Conservation (phyloP, 2,113 vertebrate genomes). For the Ondatra zibethicus region DNA sequence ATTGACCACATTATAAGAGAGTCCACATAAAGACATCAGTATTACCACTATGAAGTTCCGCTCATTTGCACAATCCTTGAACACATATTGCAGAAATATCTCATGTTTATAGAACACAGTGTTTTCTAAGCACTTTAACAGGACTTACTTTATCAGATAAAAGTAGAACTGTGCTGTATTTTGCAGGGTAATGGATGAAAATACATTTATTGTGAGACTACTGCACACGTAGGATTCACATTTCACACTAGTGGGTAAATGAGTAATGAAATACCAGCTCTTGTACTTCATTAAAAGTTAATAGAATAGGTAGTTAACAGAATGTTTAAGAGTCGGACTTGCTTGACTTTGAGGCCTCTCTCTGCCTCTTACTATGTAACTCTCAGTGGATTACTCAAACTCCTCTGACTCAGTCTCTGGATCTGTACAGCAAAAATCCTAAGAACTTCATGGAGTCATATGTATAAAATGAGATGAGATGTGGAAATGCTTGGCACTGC, state of each 20-base stretch:
- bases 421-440: background rate
- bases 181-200: conserved; percentile 55
- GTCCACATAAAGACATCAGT: background rate
- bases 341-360: background rate
- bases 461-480: conserved; percentile 14
- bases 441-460: background rate
- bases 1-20: background rate
- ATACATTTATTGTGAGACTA: background rate
- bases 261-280: background rate
- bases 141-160: conserved; percentile 15
- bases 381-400: background rate
- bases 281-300: too few species aligned
- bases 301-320: background rate
- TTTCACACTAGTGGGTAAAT: background rate
- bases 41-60: background rate
- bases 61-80: conserved; percentile 16
- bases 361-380: background rate
- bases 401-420: background rate
- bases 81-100: conserved; percentile 20
- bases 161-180: background rate
- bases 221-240: background rate
- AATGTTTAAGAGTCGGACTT: background rate
- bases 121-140: background rate
- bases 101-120: conserved; percentile 9
- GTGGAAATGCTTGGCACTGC: background rate